Conservation (phyloP, 2,113 vertebrate species). For the western clawed frog (Xenopus tropicalis) region UCB_Xtro_10.0 CM004445.2:99351501-99352000, state of each 20-base stretch:
- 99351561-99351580: too few species aligned
- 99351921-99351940: constrained; percentile 7
- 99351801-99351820: constrained; percentile 13
- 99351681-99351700: constrained; percentile 8
- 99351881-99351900: constrained; percentile 31
- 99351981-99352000: constrained; percentile 30
- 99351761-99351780: constrained; percentile 32
- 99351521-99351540: too few species aligned
- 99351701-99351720: constrained; percentile 15
- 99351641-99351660: not conserved
- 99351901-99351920: constrained; percentile 16
- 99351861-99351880: constrained; percentile 14
- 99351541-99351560: too few species aligned
- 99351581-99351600: too few species aligned
- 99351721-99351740: constrained; percentile 20
- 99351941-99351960: constrained; percentile 24
- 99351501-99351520: too few species aligned
- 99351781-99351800: constrained; percentile 10
- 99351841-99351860: not conserved
- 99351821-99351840: constrained; percentile 21
- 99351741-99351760: constrained; percentile 5
- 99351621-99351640: too few species aligned
- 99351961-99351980: constrained; percentile 12
- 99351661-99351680: not conserved
- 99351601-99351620: too few species aligned